Conservation (phyloP, 2,113 vertebrate genomes). For the Onychorhynchus coronatus region DNA sequence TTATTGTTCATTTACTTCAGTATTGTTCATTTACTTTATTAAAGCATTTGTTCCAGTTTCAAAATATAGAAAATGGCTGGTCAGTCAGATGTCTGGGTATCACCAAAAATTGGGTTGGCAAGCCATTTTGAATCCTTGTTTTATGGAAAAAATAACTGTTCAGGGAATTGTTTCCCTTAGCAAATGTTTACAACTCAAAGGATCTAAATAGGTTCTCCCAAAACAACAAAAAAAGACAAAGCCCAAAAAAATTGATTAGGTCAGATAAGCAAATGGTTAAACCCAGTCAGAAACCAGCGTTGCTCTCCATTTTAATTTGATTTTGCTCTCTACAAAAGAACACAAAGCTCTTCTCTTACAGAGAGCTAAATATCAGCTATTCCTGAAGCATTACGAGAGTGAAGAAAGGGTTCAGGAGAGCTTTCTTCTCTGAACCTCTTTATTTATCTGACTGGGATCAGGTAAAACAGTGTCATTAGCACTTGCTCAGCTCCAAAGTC, state of each 20-base stretch:
- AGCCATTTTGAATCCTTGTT: neutral
- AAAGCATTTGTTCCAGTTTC: conserved; percentile 23
- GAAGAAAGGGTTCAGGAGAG: neutral
- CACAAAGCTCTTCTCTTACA: neutral
- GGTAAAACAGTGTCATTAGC: neutral
- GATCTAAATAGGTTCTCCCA: neutral
- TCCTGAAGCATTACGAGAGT: neutral
- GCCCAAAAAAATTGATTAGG: neutral
- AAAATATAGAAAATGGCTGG: neutral
- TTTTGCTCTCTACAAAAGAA: neutral
- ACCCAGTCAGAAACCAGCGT: neutral
- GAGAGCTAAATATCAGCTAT: neutral
- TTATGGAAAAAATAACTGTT: neutral
- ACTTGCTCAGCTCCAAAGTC: neutral
- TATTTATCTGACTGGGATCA: neutral
- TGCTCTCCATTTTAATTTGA: neutral
- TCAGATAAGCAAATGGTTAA: neutral
- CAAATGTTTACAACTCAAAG: neutral
- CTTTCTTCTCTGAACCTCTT: neutral
- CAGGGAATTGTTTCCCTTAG: neutral
- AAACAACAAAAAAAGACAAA: neutral
- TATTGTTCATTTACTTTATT: conserved; percentile 38
- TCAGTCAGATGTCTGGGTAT: neutral
- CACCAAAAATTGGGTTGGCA: neutral
- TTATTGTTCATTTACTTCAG: conserved; percentile 21